Conservation (phyloP, 2,888 invertebrate genomes). For the Tipula unca region DNA sequence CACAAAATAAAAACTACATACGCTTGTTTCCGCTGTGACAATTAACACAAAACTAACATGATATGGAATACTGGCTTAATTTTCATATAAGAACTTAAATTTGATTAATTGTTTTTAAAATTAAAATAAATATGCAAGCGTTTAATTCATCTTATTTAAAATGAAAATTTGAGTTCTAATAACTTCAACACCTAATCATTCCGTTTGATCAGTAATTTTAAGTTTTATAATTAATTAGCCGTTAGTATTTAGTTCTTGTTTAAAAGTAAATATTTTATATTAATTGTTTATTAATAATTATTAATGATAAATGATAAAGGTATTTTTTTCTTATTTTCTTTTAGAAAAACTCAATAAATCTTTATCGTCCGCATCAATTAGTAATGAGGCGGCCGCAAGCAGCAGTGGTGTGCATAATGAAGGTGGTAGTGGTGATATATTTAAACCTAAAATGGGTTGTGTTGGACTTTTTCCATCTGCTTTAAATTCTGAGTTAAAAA, state of each 20-base stretch:
- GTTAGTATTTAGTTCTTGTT: not conserved
- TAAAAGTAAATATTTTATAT: not conserved
- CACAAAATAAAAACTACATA: no score
- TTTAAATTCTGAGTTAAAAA: constrained; percentile 39
- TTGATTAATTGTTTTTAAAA: no score
- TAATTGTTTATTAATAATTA: not conserved
- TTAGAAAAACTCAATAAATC: not conserved
- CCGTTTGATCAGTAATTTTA: not conserved
- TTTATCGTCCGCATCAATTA: constrained; percentile 22
- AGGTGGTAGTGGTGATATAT: constrained; percentile 32
- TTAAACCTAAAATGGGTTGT: constrained; percentile 36
- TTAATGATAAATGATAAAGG: not conserved
- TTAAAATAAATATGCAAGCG: no score
- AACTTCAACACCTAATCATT: not conserved
- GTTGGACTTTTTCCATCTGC: constrained; percentile 38
- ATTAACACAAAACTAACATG: no score
- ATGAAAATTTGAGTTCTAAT: not conserved
- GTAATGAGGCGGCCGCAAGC: constrained; percentile 24
- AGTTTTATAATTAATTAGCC: not conserved
- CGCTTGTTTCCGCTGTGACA: no score
- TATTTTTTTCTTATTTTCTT: not conserved
- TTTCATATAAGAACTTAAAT: no score
- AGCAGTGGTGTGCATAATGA: not conserved
- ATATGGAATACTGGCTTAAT: no score
- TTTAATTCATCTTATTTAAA: no score